Conservation (phyloP, 2,113 vertebrate genomes). For the Acrocephalus arundinaceus region DNA sequence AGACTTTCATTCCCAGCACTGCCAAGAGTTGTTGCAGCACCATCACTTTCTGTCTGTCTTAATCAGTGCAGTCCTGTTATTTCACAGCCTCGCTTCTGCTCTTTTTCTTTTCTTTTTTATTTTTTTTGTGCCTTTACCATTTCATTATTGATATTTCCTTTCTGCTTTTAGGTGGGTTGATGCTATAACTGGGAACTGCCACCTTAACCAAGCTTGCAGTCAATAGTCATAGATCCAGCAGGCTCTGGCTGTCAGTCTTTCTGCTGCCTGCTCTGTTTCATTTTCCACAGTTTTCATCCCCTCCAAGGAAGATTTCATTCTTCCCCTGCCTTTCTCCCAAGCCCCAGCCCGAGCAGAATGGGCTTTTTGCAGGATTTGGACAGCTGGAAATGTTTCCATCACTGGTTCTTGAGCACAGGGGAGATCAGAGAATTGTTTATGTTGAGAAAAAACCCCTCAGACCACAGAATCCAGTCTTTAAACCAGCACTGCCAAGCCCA, state of each 20-base stretch:
- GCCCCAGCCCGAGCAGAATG: background rate
- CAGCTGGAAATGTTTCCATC: background rate
- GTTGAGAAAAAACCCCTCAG: background rate
- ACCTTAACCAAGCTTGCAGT: background rate
- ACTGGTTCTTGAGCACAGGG: background rate
- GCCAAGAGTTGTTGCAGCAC: background rate
- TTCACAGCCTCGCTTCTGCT: background rate
- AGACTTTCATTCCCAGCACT: background rate
- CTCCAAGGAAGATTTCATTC: background rate
- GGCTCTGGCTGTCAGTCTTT: background rate
- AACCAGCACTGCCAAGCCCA: background rate
- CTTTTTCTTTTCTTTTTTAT: background rate
- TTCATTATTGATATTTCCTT: constrained; percentile 10
- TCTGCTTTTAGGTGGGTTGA: background rate
- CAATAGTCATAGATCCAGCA: constrained; percentile 19
- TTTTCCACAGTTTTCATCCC: background rate
- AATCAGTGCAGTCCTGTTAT: background rate
- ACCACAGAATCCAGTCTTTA: background rate
- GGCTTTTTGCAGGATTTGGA: background rate
- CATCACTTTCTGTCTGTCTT: constrained; percentile 27
- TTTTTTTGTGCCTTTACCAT: background rate
- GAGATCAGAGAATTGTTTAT: background rate
- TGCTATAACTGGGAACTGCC: background rate
- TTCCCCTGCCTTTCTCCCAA: background rate
- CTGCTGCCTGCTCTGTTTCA: background rate